These are phyloP conservation scores for Campoletis sonorensis DNA, from an alignment of 1,140 invertebrate genomes.

Conservation along the genomic window DNA sequence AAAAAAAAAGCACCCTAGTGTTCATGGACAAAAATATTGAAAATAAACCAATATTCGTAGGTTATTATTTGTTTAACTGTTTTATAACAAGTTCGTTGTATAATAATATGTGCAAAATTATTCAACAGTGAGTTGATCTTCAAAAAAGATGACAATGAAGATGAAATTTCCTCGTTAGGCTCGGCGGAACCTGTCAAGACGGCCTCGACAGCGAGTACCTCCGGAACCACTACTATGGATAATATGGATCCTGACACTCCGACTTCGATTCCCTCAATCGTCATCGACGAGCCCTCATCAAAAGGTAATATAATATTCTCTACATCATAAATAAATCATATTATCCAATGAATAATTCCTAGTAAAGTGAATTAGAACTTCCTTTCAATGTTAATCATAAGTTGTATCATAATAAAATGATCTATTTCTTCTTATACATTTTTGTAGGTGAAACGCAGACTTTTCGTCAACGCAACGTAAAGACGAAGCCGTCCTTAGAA, in stretches of 20 bases:
- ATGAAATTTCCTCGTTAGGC: background rate
- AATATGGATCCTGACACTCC: background rate
- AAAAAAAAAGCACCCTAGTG: no score
- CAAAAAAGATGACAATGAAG: background rate
- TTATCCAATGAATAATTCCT: background rate
- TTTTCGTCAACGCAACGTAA: constrained; percentile 20
- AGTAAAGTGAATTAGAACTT: no score
- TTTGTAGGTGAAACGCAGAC: constrained; percentile 4
- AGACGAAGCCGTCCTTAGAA: background rate
- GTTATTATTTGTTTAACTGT: constrained; percentile 9
- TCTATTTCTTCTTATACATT: background rate
- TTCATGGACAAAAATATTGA: no score
- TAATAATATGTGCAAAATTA: constrained; percentile 25
- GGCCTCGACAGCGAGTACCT: background rate
- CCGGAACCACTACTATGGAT: constrained; percentile 3
- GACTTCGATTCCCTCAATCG: background rate
- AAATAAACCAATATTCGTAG: no score
- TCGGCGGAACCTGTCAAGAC: background rate
- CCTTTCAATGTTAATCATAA: no score
- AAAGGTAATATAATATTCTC: constrained; percentile 7
- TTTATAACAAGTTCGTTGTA: constrained; percentile 12
- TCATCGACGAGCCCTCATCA: constrained; percentile 10
- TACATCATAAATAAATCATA: background rate
- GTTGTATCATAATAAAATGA: constrained; percentile 3
- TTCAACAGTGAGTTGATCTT: constrained; percentile 5